phyloP scores from a whole-genome alignment of 2,888 invertebrate genomes.

The Mechanitis mazaeus region DNA sequence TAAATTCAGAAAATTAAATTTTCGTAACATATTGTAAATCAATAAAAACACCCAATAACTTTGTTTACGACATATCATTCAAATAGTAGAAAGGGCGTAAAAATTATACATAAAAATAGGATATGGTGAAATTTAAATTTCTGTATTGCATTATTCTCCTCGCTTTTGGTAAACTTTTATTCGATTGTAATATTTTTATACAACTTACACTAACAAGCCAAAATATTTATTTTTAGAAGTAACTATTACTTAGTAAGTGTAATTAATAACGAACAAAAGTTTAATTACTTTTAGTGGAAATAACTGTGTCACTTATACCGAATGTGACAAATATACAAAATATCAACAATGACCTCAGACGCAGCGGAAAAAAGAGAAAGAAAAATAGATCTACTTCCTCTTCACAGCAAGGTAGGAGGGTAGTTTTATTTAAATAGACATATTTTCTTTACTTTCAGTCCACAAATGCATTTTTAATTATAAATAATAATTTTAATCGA shows the following conservation, averaged over 20 bases:
- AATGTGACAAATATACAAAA: conserved; percentile 17
- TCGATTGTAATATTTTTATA: too few species aligned
- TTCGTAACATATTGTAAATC: conserved; percentile 37
- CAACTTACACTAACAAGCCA: too few species aligned
- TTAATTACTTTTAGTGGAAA: conserved; percentile 11
- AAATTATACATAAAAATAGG: conserved; percentile 9
- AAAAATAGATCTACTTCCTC: conserved; percentile 28
- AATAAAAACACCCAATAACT: conserved; percentile 36
- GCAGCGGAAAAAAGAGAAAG: conserved; percentile 9
- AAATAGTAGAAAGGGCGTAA: too few species aligned
- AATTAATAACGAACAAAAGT: background rate
- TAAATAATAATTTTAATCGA: too few species aligned
- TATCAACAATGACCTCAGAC: conserved; percentile 16
- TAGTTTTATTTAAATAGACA: background rate
- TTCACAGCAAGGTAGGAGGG: conserved; percentile 12
- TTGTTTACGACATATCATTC: conserved; percentile 37
- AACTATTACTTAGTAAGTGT: background rate
- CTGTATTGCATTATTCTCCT: conserved; percentile 9
- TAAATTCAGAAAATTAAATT: conserved; percentile 32
- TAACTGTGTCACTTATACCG: conserved; percentile 12
- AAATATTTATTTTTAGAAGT: background rate
- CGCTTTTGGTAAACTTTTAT: conserved; percentile 9
- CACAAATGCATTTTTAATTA: too few species aligned
- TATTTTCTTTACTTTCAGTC: too few species aligned
- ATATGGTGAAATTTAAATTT: conserved; percentile 5